Conservation (phyloP, 2,113 vertebrate genomes). For the Lepidothrix coronata region DNA sequence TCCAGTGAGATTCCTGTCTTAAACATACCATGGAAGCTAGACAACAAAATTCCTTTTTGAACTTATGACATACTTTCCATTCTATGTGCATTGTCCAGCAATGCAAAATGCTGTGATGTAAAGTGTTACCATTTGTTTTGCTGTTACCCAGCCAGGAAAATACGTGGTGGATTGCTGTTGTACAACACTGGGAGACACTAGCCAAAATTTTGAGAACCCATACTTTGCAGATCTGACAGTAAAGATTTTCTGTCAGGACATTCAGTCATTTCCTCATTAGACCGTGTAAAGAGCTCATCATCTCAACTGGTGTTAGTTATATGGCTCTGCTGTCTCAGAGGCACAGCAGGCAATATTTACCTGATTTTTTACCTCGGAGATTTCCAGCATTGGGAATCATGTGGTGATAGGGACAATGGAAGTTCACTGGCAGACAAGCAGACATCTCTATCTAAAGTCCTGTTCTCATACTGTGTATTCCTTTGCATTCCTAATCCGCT, state of each 20-base stretch:
- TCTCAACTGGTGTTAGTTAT: not conserved
- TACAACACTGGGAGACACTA: not conserved
- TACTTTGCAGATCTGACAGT: not conserved
- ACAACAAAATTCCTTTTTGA: not conserved
- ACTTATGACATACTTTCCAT: not conserved
- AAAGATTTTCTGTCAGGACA: not conserved
- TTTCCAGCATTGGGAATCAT: not conserved
- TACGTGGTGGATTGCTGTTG: not conserved
- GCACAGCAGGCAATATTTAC: not conserved
- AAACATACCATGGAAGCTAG: not conserved
- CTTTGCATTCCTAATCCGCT: not conserved
- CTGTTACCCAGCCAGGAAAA: not conserved
- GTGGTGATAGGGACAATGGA: not conserved
- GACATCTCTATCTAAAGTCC: not conserved
- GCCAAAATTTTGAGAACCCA: not conserved
- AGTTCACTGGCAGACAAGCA: not conserved
- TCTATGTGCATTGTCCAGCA: not conserved
- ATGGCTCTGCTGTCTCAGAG: not conserved
- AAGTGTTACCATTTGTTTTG: not conserved
- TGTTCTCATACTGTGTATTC: not conserved
- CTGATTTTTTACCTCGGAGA: not conserved
- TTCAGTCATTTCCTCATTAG: not conserved
- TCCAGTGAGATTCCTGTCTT: not conserved
- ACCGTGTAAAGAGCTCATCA: not conserved
- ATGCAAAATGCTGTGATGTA: not conserved